These are phyloP conservation scores for Anas platyrhynchos DNA, from an alignment of 2,113 vertebrate genomes.

Conservation along the genomic window DNA sequence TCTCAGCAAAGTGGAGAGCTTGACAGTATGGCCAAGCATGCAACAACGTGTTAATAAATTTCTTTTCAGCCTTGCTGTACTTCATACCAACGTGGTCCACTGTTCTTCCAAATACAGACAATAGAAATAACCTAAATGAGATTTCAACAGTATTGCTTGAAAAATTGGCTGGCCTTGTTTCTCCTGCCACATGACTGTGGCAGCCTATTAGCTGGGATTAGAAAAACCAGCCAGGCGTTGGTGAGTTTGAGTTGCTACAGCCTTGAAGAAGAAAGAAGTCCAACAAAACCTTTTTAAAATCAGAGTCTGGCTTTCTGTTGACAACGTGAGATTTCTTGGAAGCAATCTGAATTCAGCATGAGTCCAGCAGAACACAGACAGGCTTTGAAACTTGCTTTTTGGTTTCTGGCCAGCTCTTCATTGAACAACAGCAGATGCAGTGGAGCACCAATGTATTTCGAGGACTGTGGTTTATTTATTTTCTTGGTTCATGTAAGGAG, in stretches of 20 bases:
- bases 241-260: not conserved
- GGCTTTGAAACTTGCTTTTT: constrained; percentile 32
- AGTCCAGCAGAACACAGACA: constrained; percentile 16
- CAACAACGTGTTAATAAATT: not conserved
- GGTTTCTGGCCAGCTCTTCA: not conserved
- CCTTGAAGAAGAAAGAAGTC: not conserved
- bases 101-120: not conserved
- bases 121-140: not conserved
- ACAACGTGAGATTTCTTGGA: not conserved
- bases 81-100: not conserved
- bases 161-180: not conserved
- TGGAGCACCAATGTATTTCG: not conserved
- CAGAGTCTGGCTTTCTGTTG: not conserved
- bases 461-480: not conserved
- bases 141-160: not conserved
- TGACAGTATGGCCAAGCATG: not conserved
- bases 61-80: not conserved
- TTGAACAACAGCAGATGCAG: not conserved
- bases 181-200: not conserved
- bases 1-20: not conserved
- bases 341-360: not conserved
- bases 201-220: not conserved
- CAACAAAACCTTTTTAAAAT: not conserved
- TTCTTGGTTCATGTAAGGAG: not conserved
- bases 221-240: not conserved